These are phyloP conservation scores for Gambusia affinis DNA, from an alignment of 2,113 vertebrate species.

Conservation along the genomic window DNA sequence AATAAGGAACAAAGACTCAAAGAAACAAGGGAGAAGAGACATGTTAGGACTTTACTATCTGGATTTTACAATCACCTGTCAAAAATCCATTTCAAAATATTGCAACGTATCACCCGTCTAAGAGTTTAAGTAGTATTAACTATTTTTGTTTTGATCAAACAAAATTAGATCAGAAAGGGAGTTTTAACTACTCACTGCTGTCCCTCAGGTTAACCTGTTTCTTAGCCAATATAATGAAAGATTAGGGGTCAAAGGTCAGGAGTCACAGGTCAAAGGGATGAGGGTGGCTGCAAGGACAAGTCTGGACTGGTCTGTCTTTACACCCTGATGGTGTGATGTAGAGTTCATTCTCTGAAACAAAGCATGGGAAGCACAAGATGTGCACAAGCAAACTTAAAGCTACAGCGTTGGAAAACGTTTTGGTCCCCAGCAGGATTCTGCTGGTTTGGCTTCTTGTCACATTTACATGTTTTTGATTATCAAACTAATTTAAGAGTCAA, in stretches of 20 bases:
- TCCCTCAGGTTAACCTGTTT: conserved; percentile 33
- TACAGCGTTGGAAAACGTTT: not conserved
- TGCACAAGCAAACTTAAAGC: not conserved
- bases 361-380: not conserved
- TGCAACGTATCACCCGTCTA: not conserved
- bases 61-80: not conserved
- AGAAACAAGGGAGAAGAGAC: not conserved
- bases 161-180: not conserved
- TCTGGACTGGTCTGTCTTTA: conserved; percentile 43
- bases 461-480: too few species aligned
- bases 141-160: not conserved
- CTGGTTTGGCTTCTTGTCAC: too few species aligned
- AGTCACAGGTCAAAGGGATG: conserved; percentile 54
- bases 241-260: conserved; percentile 43
- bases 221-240: conserved; percentile 12
- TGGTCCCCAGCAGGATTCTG: too few species aligned
- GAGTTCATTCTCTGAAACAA: conserved; percentile 46
- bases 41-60: not conserved
- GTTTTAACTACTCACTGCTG: conserved; percentile 19
- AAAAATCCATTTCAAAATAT: not conserved
- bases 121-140: not conserved
- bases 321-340: conserved; percentile 31
- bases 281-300: conserved; percentile 46
- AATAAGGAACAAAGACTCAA: not conserved
- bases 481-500: not conserved